These are phyloP conservation scores for Lordiphosa andalusiaca DNA, from an alignment of 2,888 invertebrate species.

Conservation along the genomic window DNA sequence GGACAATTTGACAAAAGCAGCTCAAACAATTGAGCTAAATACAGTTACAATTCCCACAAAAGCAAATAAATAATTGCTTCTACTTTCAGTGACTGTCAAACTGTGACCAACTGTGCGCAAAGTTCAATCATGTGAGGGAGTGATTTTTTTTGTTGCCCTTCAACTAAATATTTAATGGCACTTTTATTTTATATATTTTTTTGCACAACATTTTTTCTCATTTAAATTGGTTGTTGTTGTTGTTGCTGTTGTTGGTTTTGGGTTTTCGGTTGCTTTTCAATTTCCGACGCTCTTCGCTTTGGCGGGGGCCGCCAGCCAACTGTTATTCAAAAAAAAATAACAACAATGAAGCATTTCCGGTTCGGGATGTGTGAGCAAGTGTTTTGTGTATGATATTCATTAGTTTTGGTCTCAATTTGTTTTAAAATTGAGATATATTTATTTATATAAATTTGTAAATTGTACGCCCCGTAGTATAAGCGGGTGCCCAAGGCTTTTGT, in stretches of 20 bases:
- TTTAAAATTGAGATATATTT: slow-evolving; percentile 46
- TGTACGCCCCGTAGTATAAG: slow-evolving; percentile 25
- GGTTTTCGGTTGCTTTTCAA: slow-evolving; percentile 72
- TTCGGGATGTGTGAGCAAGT: slow-evolving; percentile 18
- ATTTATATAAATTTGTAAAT: slow-evolving; percentile 20
- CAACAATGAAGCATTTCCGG: slow-evolving; percentile 68
- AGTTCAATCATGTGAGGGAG: slow-evolving; percentile 12
- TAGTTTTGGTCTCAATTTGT: slow-evolving; percentile 66
- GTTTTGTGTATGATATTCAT: slow-evolving; percentile 56
- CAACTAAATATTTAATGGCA: slow-evolving; percentile 64
- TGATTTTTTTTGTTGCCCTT: slow-evolving; percentile 34
- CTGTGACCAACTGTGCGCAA: slow-evolving; percentile 2
- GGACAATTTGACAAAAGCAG: slow-evolving; percentile 41
- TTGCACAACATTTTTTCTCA: slow-evolving; percentile 43
- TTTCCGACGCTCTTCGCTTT: slow-evolving; percentile 54
- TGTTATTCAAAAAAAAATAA: slow-evolving; percentile 37
- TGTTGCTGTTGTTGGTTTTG: slow-evolving; percentile 67
- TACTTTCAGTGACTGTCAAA: slow-evolving; percentile 25
- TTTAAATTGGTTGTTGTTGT: slow-evolving; percentile 65
- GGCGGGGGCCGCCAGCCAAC: slow-evolving; percentile 24
- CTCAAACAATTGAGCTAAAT: slow-evolving; percentile 14
- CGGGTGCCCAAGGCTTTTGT: slow-evolving; percentile 24
- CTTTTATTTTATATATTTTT: slow-evolving; percentile 49
- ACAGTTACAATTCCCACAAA: slow-evolving; percentile 27
- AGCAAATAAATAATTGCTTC: slow-evolving; percentile 47